Conservation (phyloP, 2,888 invertebrate species). For the Amphipyra tragopoginis region DNA sequence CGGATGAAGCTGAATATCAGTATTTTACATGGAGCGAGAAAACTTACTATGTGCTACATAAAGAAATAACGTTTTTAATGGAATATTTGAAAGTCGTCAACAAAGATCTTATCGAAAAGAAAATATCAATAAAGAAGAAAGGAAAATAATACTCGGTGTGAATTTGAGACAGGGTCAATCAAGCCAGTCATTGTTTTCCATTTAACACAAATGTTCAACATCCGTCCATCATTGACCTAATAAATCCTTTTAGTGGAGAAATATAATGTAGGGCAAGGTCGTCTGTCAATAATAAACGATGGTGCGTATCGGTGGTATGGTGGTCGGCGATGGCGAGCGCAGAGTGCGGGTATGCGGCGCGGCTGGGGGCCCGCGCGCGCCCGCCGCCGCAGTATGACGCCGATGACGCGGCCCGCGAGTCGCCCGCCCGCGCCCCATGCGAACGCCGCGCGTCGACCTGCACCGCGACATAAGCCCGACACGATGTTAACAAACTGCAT, state of each 20-base stretch:
- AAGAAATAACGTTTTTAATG: neutral
- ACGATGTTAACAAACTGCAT: constrained; percentile 67
- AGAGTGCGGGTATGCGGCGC: constrained; percentile 67
- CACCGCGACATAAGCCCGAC: constrained; percentile 62
- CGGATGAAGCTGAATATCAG: too few relatives aligned
- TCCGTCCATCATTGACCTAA: constrained; percentile 74
- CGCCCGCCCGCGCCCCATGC: constrained; percentile 74
- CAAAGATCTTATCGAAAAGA: constrained; percentile 36
- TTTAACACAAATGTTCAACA: constrained; percentile 61
- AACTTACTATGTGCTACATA: neutral
- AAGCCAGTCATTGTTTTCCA: constrained; percentile 62
- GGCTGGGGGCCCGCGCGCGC: constrained; percentile 63
- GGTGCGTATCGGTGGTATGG: constrained; percentile 73
- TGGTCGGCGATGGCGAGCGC: constrained; percentile 64
- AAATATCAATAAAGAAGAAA: constrained; percentile 42
- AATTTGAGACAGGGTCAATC: constrained; percentile 47
- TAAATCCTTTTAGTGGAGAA: constrained; percentile 72
- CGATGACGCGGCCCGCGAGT: constrained; percentile 82
- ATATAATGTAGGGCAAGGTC: constrained; percentile 85
- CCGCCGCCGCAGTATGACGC: constrained; percentile 85
- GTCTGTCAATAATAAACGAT: constrained; percentile 83
- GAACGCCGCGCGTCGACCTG: constrained; percentile 59
- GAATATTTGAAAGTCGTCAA: constrained; percentile 1
- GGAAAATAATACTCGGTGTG: constrained; percentile 9
- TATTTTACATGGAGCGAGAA: too few relatives aligned